Evolutionary conservation across 2,113 vertebrate species (phyloP).

Genomic region (Ceratotherium simum): DNA sequence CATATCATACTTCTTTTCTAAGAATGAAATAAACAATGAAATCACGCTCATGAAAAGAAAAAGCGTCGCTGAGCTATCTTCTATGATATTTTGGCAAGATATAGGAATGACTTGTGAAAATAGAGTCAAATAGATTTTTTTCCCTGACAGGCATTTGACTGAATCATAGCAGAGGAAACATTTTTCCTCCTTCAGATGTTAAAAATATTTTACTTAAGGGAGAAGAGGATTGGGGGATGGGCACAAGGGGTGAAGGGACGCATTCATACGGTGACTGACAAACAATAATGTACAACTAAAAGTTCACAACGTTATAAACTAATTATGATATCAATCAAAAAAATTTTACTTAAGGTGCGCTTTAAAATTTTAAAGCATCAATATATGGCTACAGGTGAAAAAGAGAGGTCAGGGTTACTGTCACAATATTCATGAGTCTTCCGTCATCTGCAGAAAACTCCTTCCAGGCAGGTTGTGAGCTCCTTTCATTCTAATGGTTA

Average conservation of each 20-base stretch:
- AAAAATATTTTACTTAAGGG: constrained; percentile 66
- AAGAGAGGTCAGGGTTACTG: not conserved
- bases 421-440: not conserved
- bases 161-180: not conserved
- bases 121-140: not conserved
- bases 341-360: not conserved
- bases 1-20: not conserved
- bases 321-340: too few species aligned
- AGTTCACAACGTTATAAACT: too few species aligned
- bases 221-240: too few species aligned
- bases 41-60: not conserved
- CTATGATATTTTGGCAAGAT: not conserved
- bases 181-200: constrained; percentile 25
- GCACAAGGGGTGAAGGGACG: too few species aligned
- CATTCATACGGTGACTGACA: too few species aligned
- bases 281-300: too few species aligned
- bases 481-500: not conserved
- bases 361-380: constrained; percentile 46
- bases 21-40: constrained; percentile 39
- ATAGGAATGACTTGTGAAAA: not conserved
- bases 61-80: not conserved
- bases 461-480: not conserved
- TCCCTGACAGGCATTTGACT: not conserved
- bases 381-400: not conserved
- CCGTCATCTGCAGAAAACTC: not conserved